phyloP scores from a whole-genome alignment of 2,888 invertebrate genomes.

The Diadegma fenestrale region DNA sequence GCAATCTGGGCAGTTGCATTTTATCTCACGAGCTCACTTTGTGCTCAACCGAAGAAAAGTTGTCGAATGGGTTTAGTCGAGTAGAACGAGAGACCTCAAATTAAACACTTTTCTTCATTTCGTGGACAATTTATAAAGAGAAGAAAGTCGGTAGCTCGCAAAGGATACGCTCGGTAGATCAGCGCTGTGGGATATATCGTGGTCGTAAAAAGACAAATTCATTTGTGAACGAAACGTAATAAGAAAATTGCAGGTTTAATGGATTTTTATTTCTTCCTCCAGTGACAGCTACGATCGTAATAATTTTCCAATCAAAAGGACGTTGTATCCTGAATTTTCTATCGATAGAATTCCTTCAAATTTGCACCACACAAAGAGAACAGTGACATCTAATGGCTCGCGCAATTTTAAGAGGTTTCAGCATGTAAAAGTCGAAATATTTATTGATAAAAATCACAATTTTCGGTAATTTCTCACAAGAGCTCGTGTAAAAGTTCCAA shows the following conservation, averaged over 20 bases:
- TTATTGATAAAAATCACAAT: no score
- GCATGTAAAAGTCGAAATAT: no score
- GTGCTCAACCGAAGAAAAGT: constrained; percentile 10
- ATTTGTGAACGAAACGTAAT: not conserved
- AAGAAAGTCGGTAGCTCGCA: constrained; percentile 73
- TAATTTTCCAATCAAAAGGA: not conserved
- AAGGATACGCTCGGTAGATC: constrained; percentile 76
- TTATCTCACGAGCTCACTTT: not conserved
- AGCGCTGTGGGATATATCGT: constrained; percentile 72
- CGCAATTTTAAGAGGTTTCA: no score
- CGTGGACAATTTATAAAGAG: constrained; percentile 50
- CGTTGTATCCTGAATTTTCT: no score
- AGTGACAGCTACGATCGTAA: not conserved
- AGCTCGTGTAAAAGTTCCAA: no score
- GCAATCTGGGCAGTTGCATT: no score
- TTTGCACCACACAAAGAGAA: no score
- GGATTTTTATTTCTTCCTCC: not conserved
- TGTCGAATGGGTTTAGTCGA: constrained; percentile 57
- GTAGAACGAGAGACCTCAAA: constrained; percentile 66
- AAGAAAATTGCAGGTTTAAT: not conserved
- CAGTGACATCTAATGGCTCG: no score
- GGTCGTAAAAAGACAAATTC: constrained; percentile 34
- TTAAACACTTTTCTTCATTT: constrained; percentile 66
- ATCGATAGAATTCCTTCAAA: no score
- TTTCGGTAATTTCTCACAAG: no score